Evolutionary conservation across 23 tunicate genomes (phyloP), one percentile per base, ranked within the genome.

Genomic region (Clavelina lepadiformis): DNA sequence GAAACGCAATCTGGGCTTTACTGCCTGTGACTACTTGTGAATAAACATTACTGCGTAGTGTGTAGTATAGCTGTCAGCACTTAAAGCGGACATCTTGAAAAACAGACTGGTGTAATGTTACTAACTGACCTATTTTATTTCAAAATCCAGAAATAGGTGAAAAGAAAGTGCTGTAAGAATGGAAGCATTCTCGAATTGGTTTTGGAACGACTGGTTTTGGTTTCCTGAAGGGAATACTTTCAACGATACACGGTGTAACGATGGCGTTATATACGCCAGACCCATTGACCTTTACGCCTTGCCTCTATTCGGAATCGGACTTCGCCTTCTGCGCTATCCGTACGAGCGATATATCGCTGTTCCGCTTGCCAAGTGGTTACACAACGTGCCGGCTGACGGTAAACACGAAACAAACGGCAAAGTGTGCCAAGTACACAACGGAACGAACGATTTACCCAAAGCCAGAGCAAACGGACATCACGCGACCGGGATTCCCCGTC

Each of bases 161-260:
- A n/a, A n/a, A n/a, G n/a, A n/a, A n/a, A n/a, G n/a, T n/a, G n/a
- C n/a, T n/a, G n/a, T n/a, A n/a, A n/a, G n/a, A n/a, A 71, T 71
- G 66, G 55, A 35, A 35, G 41, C 26, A 11, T 31, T 71, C 8
- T 57, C 77, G 38, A 58, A 4, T 8, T 57, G 77, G 77, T 71
- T 71, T 56, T 71, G 77, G 77, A 71, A 71, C 37, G 64, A 56
- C 3, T 31, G 25, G 64, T 71, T 71, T 38, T 71, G 77, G 77
- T 21, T 71, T 5, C 77, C 77, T 23, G 66, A 71, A 27, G 77
- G 77, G 25, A 8, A 36, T 13, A 34, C 77, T 36, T 71, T 71
- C 27, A 37, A 71, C 11, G 77, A 71, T 29, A 15, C 57, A 3
- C 26, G 37, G 33, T 13, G 51, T 15, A 58, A 24, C 3, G 6